Evolutionary conservation across 2,888 invertebrate species (phyloP).

Genomic region (Rhimphoctona megacephalus): DNA sequence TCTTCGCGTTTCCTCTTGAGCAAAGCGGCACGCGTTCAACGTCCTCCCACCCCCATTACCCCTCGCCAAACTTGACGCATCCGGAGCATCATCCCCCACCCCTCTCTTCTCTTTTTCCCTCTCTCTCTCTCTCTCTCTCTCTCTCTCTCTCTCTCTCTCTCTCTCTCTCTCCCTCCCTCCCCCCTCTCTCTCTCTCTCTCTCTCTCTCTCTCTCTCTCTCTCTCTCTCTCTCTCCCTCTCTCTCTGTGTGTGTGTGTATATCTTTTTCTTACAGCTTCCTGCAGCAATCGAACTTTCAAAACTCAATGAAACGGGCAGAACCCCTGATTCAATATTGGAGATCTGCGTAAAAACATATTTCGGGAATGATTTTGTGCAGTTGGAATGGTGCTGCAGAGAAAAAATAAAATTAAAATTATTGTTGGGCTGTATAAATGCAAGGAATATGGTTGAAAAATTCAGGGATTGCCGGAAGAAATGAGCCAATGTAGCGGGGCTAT

Average conservation of each 20-base stretch:
- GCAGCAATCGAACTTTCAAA: not conserved
- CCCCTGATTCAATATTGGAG: not conserved
- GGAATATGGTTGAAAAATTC: not conserved
- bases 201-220: not conserved
- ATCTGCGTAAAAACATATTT: not conserved
- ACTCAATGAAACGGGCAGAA: not conserved
- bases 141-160: not conserved
- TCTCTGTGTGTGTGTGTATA: not conserved
- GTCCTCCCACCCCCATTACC: constrained; percentile 8
- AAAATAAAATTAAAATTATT: no score
- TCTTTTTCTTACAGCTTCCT: not conserved
- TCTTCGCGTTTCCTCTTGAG: constrained; percentile 60
- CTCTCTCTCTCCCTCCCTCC: not conserved
- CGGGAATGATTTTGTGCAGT: no score
- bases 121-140: constrained; percentile 13
- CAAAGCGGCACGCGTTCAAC: constrained; percentile 53
- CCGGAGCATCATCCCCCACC: constrained; percentile 51
- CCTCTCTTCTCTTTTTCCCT: not conserved
- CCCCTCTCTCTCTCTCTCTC: constrained; percentile 1
- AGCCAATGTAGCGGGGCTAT: no score
- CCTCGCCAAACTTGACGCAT: constrained; percentile 49
- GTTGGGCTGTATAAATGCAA: not conserved
- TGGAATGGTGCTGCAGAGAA: not conserved
- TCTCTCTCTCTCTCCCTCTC: not conserved
- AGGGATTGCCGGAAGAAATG: no score